Evolutionary conservation across 2,113 vertebrate genomes (phyloP).

Genomic region (Gobius niger): DNA sequence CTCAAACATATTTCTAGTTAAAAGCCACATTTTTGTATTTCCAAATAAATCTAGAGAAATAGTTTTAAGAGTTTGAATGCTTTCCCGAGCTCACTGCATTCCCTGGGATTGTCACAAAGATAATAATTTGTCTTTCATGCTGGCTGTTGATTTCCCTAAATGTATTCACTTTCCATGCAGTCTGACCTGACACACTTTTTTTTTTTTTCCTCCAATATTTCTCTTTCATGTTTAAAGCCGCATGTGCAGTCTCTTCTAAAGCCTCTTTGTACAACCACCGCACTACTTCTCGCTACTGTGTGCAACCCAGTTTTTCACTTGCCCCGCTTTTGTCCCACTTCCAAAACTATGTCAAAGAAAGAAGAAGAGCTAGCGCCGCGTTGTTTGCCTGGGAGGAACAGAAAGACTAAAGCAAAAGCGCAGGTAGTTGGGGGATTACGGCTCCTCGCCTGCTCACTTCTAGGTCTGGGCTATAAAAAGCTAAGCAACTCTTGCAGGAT

Average conservation of each 20-base stretch:
- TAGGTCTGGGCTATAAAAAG: slow-evolving; percentile 60
- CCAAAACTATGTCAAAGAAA: slow-evolving; percentile 2
- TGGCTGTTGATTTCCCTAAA: not conserved
- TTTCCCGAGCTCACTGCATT: no score
- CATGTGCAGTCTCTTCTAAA: not conserved
- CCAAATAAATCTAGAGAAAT: no score
- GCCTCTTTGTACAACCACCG: not conserved
- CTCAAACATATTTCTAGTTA: no score
- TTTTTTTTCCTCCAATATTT: not conserved
- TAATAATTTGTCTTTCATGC: no score
- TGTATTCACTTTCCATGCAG: no score
- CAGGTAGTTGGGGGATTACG: slow-evolving; percentile 58
- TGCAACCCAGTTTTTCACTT: not conserved
- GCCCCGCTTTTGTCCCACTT: slow-evolving; percentile 3
- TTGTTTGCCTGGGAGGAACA: slow-evolving; percentile 9
- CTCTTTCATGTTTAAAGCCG: not conserved
- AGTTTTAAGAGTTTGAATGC: no score
- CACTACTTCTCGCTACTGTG: not conserved
- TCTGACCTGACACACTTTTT: not conserved
- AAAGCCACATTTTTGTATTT: no score
- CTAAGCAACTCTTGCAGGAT: slow-evolving; percentile 58
- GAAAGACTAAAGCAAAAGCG: slow-evolving; percentile 41
- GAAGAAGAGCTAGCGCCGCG: no score
- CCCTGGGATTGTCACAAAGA: no score
- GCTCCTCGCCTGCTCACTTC: slow-evolving; percentile 23